phyloP scores from a whole-genome alignment of 2,888 invertebrate genomes.

The Antheraea assamensis region DNA sequence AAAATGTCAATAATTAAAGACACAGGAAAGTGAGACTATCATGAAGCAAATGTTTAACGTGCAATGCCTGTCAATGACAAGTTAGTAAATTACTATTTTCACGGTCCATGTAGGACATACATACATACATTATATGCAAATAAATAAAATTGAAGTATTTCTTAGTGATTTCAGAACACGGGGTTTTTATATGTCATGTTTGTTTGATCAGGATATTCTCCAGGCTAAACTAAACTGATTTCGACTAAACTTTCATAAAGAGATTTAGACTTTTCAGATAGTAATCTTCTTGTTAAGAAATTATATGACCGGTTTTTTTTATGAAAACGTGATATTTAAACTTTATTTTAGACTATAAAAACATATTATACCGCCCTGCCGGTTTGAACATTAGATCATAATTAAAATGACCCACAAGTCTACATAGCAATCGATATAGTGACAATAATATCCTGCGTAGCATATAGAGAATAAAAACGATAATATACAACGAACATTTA shows the following conservation, averaged over 20 bases:
- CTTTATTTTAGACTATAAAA: too few species aligned
- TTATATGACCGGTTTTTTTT: too few species aligned
- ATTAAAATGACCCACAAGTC: not conserved
- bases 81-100: too few species aligned
- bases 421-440: not conserved
- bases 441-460: not conserved
- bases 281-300: not conserved
- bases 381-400: not conserved
- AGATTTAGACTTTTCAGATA: too few species aligned
- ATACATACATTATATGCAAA: too few species aligned
- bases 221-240: not conserved
- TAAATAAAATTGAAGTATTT: too few species aligned
- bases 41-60: not conserved
- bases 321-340: too few species aligned
- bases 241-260: not conserved
- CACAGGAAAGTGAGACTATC: not conserved
- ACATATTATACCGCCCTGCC: not conserved
- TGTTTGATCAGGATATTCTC: not conserved
- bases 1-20: not conserved
- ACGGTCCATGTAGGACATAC: too few species aligned
- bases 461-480: slow-evolving; percentile 5
- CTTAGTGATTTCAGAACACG: too few species aligned
- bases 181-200: not conserved
- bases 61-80: too few species aligned
- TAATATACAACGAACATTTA: slow-evolving; percentile 5